phyloP scores from a whole-genome alignment of 2,888 invertebrate genomes.

The Diabrotica balteata region DNA sequence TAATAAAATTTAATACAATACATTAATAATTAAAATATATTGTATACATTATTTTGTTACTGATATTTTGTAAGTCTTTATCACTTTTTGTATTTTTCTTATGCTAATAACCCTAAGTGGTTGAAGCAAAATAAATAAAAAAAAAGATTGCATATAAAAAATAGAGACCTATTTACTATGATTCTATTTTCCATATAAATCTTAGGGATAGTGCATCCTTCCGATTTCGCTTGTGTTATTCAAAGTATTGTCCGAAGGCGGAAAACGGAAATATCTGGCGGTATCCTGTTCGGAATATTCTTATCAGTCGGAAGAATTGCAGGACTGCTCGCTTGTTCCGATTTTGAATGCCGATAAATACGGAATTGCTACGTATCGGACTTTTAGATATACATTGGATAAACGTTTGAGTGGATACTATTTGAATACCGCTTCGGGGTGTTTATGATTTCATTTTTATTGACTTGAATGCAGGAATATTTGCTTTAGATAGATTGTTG shows the following conservation, averaged over 20 bases:
- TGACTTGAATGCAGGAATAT: neutral
- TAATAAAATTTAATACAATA: too few species aligned
- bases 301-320: conserved; percentile 42
- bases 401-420: conserved; percentile 1
- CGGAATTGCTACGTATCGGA: conserved; percentile 8
- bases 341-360: conserved; percentile 44
- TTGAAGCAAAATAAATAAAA: too few species aligned
- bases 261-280: conserved; percentile 50
- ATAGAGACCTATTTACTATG: too few species aligned
- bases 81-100: too few species aligned
- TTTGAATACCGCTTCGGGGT: conserved; percentile 10
- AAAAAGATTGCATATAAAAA: too few species aligned
- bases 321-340: conserved; percentile 38
- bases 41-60: too few species aligned
- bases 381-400: neutral
- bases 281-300: conserved; percentile 45
- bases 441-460: conserved; percentile 6
- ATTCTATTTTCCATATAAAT: too few species aligned
- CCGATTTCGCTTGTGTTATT: conserved; percentile 25
- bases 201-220: too few species aligned
- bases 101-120: too few species aligned
- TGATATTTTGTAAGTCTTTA: too few species aligned
- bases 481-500: too few species aligned
- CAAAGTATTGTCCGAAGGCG: conserved; percentile 49
- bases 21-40: too few species aligned